Conservation (phyloP, 2,113 vertebrate species). For the Spea bombifrons region DNA sequence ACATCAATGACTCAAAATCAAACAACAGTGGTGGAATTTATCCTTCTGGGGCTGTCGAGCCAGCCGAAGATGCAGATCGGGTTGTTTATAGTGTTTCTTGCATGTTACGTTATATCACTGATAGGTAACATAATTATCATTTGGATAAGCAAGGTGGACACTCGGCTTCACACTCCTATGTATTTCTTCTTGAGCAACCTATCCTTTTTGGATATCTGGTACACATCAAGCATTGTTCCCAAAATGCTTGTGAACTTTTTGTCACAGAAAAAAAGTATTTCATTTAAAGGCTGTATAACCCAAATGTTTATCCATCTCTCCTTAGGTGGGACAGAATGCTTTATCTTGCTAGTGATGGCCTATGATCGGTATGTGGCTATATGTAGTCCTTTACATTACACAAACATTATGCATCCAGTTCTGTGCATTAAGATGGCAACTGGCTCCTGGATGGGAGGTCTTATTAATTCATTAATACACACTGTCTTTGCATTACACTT, state of each 20-base stretch:
- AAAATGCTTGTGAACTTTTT: slow-evolving; percentile 31
- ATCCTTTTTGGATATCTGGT: slow-evolving; percentile 28
- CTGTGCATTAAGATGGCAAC: slow-evolving; percentile 23
- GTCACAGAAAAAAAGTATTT: slow-evolving; percentile 9
- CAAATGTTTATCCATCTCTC: slow-evolving; percentile 26
- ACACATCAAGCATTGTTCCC: slow-evolving; percentile 24
- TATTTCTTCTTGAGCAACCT: slow-evolving; percentile 36
- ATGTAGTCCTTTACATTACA: slow-evolving; percentile 26
- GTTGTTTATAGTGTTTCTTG: slow-evolving; percentile 19
- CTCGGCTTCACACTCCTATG: slow-evolving; percentile 24
- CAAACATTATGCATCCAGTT: slow-evolving; percentile 8
- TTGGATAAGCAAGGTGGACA: background rate
- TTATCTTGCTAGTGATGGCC: slow-evolving; percentile 13
- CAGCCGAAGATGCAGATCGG: slow-evolving; percentile 8
- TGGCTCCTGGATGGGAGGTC: slow-evolving; percentile 11
- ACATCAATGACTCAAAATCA: background rate
- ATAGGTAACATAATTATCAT: slow-evolving; percentile 24
- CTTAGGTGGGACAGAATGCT: slow-evolving; percentile 22
- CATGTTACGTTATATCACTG: slow-evolving; percentile 21
- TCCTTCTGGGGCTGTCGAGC: slow-evolving; percentile 9
- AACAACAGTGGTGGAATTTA: slow-evolving; percentile 4
- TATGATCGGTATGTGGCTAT: slow-evolving; percentile 31
- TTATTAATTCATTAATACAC: slow-evolving; percentile 23
- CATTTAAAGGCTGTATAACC: slow-evolving; percentile 10
- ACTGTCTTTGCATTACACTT: slow-evolving; percentile 16